Evolutionary conservation across 2,888 invertebrate genomes (phyloP).

Genomic region (Leptothorax acervorum): DNA sequence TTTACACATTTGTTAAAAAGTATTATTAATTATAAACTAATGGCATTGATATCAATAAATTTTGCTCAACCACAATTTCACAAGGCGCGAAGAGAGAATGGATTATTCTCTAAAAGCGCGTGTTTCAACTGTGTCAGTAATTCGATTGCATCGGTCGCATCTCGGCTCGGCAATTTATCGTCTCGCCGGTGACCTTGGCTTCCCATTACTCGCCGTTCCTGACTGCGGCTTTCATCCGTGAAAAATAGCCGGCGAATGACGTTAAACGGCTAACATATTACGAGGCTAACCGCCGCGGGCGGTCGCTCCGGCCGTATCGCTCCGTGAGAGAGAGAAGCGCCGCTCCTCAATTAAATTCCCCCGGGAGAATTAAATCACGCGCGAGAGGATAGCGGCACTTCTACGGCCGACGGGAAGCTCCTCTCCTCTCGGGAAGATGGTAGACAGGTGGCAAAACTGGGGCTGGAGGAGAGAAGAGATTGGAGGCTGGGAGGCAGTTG

Average conservation of each 20-base stretch:
- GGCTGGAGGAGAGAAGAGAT: neutral
- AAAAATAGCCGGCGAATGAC: constrained; percentile 46
- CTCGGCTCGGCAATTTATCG: constrained; percentile 18
- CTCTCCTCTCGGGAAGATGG: constrained; percentile 21
- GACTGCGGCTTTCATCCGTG: constrained; percentile 40
- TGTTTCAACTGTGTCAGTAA: too few species aligned
- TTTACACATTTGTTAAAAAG: neutral
- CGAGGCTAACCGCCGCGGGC: constrained; percentile 43
- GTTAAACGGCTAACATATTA: constrained; percentile 53
- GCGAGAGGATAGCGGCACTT: constrained; percentile 48
- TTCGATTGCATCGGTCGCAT: neutral
- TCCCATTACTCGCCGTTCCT: constrained; percentile 19
- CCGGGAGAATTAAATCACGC: constrained; percentile 49
- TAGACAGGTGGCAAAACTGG: constrained; percentile 43
- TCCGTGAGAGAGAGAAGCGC: constrained; percentile 10
- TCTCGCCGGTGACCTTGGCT: constrained; percentile 36
- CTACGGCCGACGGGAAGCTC: constrained; percentile 18
- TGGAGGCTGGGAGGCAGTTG: neutral
- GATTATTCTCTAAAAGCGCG: neutral
- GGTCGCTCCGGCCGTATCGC: constrained; percentile 38
- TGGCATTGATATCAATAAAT: neutral
- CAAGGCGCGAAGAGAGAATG: neutral
- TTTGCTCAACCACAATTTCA: neutral
- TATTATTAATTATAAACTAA: neutral
- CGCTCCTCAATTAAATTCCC: constrained; percentile 53